These are phyloP conservation scores for Pandemis heparana DNA, from an alignment of 2,888 invertebrate genomes.

Conservation along the genomic window DNA sequence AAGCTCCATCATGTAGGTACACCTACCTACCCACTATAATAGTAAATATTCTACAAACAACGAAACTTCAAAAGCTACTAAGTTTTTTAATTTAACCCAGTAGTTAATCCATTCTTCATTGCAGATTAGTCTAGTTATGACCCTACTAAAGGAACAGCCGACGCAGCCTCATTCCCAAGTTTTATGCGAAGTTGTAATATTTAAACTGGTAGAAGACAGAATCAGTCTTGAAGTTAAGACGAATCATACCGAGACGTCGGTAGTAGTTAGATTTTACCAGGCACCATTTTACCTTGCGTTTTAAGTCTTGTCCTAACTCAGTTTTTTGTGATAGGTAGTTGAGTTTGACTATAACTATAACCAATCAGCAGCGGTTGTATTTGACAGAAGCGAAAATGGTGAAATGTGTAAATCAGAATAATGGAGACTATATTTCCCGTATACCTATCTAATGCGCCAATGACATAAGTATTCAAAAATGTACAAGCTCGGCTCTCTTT, in stretches of 20 bases:
- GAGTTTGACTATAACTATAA: too few species aligned
- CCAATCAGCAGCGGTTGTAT: too few species aligned
- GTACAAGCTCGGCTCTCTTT: too few species aligned
- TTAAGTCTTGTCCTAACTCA: too few species aligned
- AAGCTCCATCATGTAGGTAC: background rate
- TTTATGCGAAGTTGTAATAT: background rate
- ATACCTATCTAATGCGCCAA: too few species aligned
- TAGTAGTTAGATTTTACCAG: too few species aligned
- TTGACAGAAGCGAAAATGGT: too few species aligned
- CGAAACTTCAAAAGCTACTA: background rate
- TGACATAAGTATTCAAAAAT: too few species aligned
- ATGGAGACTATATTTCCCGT: too few species aligned
- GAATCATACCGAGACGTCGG: background rate
- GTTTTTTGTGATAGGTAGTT: too few species aligned
- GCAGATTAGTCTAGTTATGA: background rate
- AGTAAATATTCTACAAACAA: background rate
- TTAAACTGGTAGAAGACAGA: background rate
- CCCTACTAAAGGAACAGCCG: background rate
- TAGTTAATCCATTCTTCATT: background rate
- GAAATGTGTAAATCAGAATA: too few species aligned
- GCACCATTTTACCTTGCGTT: too few species aligned
- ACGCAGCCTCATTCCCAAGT: background rate
- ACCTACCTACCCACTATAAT: background rate
- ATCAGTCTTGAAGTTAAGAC: background rate
- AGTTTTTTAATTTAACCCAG: conserved; percentile 5